These are phyloP conservation scores for Melanotaenia boesemani DNA, from an alignment of 2,797 vertebrate species.

Conservation along the genomic window DNA sequence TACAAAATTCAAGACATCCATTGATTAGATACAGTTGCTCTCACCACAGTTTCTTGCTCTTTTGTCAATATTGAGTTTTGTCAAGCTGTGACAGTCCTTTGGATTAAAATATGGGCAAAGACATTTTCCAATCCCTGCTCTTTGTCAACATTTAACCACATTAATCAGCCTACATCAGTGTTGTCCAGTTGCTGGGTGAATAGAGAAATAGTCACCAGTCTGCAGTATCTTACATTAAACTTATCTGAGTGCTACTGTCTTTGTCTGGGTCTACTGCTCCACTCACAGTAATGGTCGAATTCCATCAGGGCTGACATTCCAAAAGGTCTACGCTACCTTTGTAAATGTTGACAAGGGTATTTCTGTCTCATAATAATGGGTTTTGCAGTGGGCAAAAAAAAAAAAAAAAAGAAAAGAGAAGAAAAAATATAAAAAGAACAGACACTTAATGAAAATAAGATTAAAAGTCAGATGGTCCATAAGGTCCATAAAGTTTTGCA, in stretches of 20 bases:
- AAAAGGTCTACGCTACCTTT: background rate
- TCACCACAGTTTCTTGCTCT: background rate
- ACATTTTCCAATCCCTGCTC: no score
- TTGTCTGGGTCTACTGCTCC: background rate
- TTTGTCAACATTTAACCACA: no score
- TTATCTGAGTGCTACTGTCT: no score
- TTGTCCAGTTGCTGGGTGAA: no score
- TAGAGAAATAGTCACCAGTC: no score
- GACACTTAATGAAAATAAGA: background rate
- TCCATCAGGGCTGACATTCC: background rate
- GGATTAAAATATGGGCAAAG: no score
- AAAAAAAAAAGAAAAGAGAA: background rate
- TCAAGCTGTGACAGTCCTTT: no score
- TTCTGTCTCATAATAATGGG: background rate
- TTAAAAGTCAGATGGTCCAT: background rate
- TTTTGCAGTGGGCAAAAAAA: background rate
- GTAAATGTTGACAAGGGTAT: background rate
- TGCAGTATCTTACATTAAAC: no score
- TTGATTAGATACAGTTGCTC: background rate
- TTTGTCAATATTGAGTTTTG: background rate
- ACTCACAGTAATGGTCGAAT: background rate
- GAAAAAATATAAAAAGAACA: background rate
- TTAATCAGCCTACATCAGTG: no score
- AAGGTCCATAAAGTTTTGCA: background rate
- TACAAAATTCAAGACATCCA: background rate